Conservation (phyloP, 1,140 invertebrate genomes). For the Tetraneura akinire region DNA sequence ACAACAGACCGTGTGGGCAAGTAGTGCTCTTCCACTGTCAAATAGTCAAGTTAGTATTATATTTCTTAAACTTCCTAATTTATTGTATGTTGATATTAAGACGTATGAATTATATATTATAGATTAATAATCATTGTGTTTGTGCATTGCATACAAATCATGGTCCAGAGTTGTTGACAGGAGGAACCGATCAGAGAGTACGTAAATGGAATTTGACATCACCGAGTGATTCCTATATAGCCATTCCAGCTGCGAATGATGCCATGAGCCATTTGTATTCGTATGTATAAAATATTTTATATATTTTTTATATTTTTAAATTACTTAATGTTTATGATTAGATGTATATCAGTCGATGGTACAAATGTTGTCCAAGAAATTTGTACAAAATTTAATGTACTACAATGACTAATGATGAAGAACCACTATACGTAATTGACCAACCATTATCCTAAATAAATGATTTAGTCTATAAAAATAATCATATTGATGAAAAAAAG, state of each 20-base stretch:
- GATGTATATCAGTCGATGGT: slow-evolving; percentile 75
- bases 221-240: slow-evolving; percentile 76
- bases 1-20: slow-evolving; percentile 80
- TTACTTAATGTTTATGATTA: slow-evolving; percentile 58
- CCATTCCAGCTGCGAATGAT: slow-evolving; percentile 77
- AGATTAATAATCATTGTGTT: slow-evolving; percentile 66
- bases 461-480: neutral
- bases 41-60: slow-evolving; percentile 61
- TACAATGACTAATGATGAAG: slow-evolving; percentile 63
- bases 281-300: slow-evolving; percentile 57
- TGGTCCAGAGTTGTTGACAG: slow-evolving; percentile 76
- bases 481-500: neutral
- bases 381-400: slow-evolving; percentile 59
- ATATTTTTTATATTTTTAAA: too few relatives aligned
- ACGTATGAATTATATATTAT: neutral
- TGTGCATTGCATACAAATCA: slow-evolving; percentile 71
- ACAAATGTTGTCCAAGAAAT: slow-evolving; percentile 77
- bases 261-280: slow-evolving; percentile 60
- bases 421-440: slow-evolving; percentile 66
- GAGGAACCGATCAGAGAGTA: slow-evolving; percentile 87
- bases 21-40: slow-evolving; percentile 69
- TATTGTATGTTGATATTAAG: neutral
- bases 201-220: slow-evolving; percentile 86
- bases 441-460: slow-evolving; percentile 60
- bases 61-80: neutral